Evolutionary conservation across 2,113 vertebrate genomes (phyloP).

Genomic region (Muntiacus reevesi): DNA sequence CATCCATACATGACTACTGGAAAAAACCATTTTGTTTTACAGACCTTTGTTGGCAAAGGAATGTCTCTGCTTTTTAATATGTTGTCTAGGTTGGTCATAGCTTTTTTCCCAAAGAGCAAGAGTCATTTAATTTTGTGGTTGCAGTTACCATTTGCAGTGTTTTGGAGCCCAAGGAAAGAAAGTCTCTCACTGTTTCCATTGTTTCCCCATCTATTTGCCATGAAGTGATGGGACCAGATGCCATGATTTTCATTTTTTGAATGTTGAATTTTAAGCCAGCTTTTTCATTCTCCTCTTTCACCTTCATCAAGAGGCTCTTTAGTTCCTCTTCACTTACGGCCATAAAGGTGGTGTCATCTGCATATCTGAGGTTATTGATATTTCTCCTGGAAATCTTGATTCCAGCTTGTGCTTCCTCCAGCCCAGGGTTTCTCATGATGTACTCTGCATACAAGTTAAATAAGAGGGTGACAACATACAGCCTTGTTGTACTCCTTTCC

Average conservation of each 20-base stretch:
- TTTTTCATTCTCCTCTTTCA: neutral
- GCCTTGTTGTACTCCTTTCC: neutral
- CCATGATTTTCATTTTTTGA: neutral
- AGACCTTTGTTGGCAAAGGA: neutral
- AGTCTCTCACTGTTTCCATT: neutral
- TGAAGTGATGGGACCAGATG: neutral
- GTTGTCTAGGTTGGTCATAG: neutral
- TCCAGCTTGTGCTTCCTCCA: neutral
- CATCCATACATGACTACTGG: neutral
- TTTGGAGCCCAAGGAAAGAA: neutral
- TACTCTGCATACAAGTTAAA: neutral
- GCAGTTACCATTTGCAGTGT: neutral
- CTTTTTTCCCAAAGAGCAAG: too few species aligned
- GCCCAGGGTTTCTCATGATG: neutral
- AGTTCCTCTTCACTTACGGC: neutral
- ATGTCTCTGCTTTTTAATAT: neutral
- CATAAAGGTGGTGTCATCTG: neutral
- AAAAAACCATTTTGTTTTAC: fast-evolving
- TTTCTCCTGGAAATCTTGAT: neutral
- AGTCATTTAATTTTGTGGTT: neutral
- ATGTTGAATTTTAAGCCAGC: neutral
- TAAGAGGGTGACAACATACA: neutral
- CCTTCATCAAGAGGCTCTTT: neutral
- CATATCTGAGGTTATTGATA: neutral
- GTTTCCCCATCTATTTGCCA: neutral